Evolutionary conservation across 2,797 vertebrate genomes (phyloP).

Genomic region (Cynopterus sphinx): DNA sequence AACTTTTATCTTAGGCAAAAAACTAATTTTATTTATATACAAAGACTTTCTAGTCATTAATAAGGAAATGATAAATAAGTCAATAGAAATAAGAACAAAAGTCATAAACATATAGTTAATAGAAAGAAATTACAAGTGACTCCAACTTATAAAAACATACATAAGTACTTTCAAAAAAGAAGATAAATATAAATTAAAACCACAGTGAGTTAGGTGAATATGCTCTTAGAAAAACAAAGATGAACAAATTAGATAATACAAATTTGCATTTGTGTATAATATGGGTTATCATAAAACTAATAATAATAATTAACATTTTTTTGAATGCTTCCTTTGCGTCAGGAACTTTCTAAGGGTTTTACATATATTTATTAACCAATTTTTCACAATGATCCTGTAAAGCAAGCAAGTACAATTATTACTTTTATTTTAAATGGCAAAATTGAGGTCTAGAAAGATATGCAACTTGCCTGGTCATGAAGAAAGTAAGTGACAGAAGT

Average conservation of each 20-base stretch:
- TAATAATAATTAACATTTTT: background rate
- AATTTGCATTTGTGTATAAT: background rate
- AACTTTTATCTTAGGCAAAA: background rate
- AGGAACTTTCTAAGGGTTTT: background rate
- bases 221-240: background rate
- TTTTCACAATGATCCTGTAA: background rate
- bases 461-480: background rate
- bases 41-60: background rate
- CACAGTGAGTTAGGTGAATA: background rate
- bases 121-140: background rate
- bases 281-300: background rate
- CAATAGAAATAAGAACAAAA: constrained; percentile 1
- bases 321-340: background rate
- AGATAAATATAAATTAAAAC: constrained; percentile 2
- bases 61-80: background rate
- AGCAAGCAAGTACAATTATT: background rate
- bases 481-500: background rate
- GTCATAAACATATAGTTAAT: background rate
- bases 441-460: background rate
- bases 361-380: background rate
- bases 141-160: background rate
- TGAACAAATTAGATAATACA: background rate
- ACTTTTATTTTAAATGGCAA: background rate
- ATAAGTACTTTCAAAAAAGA: background rate
- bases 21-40: background rate